phyloP scores from a whole-genome alignment of 2,888 invertebrate genomes.

The Julus scanicus region DNA sequence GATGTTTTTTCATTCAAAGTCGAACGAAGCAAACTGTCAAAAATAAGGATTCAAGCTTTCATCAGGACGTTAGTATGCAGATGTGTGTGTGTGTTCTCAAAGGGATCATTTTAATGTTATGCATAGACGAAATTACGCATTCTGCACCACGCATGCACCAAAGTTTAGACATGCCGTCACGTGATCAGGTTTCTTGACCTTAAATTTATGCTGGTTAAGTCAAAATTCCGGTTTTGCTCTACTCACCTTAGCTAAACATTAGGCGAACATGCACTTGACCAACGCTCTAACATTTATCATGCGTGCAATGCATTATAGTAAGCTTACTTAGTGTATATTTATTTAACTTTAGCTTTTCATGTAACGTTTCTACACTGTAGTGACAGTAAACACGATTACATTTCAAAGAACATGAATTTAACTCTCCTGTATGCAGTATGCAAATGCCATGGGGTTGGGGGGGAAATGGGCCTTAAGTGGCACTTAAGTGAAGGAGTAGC shows the following conservation, averaged over 20 bases:
- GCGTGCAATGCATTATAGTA: not conserved
- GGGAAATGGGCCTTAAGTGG: not conserved
- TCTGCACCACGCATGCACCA: not conserved
- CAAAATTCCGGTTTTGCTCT: conserved; percentile 30
- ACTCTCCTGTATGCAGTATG: not conserved
- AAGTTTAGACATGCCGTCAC: not conserved
- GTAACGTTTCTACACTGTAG: not conserved
- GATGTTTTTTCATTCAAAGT: too few relatives aligned
- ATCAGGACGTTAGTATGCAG: not conserved
- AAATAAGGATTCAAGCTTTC: too few relatives aligned
- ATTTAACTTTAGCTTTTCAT: not conserved
- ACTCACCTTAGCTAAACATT: conserved; percentile 17
- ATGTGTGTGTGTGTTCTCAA: not conserved
- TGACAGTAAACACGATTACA: not conserved
- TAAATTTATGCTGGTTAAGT: not conserved
- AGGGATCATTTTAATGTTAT: conserved; percentile 30
- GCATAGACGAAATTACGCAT: not conserved
- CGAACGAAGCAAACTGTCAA: too few relatives aligned
- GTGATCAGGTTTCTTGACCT: conserved; percentile 35
- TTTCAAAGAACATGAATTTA: not conserved
- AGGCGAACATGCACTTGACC: not conserved
- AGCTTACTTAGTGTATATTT: not conserved
- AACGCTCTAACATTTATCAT: not conserved
- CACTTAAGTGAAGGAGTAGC: not conserved
- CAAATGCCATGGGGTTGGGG: not conserved